Conservation (phyloP, 2,113 vertebrate species). For the Zosterops hypoxanthus region DNA sequence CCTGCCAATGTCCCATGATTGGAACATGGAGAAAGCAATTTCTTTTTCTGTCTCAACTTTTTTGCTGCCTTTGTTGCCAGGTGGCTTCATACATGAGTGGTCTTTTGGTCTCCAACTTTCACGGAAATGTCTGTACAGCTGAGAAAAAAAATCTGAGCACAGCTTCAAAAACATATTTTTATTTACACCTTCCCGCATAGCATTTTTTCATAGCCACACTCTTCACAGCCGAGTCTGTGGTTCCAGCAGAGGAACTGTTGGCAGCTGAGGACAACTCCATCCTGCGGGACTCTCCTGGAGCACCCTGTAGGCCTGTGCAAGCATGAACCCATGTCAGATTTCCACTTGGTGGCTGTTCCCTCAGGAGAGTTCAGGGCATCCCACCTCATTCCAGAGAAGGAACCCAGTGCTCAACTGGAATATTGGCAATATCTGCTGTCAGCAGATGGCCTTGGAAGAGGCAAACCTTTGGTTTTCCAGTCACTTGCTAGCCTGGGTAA, state of each 20-base stretch:
- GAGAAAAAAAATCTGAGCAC: background rate
- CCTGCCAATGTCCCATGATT: rapidly evolving
- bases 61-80: background rate
- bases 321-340: rapidly evolving
- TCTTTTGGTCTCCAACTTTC: background rate
- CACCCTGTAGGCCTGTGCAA: rapidly evolving
- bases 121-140: rapidly evolving
- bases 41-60: background rate
- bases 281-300: rapidly evolving
- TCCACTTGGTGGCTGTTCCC: background rate
- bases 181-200: background rate
- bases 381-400: background rate
- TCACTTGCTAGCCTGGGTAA: background rate
- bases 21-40: background rate
- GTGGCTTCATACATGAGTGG: background rate
- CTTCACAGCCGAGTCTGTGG: rapidly evolving
- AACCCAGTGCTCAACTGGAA: background rate
- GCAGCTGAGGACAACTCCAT: background rate
- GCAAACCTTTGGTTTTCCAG: background rate
- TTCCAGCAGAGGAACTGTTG: background rate
- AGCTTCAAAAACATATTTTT: background rate
- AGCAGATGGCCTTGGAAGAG: background rate
- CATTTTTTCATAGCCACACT: background rate
- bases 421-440: background rate
- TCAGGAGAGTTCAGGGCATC: background rate